Evolutionary conservation across 2,888 invertebrate genomes (phyloP), one percentile per base, ranked within the genome.

Genomic region (Drosophila hawaiiensis): DNA sequence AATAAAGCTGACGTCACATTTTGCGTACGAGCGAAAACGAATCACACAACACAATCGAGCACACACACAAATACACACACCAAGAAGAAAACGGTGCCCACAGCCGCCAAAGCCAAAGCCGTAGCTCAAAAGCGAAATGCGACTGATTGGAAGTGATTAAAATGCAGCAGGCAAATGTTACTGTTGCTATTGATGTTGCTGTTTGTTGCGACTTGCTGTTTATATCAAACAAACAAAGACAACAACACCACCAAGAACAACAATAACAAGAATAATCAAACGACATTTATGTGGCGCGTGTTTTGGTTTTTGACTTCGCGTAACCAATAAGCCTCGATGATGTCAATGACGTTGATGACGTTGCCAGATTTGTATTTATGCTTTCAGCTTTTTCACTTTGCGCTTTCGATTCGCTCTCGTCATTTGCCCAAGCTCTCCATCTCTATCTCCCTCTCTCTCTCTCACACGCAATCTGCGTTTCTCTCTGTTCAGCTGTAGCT

Each of bases 71-170:
- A 25, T 31, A 3, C 31, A 7, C 53, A 35, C 16, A 54, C 16
- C 9, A 25, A 47, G 47, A 47, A 47, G 4, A 47, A 47, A 25
- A 16, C 25, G 7, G 22, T 25, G 25, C 25, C 47, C 16, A 35
- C 58, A 58, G 19, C 16, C 37, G 29, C 52, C 49, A 43, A 39
- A 72, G 50, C 22, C 37, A 81, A 64, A 56, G 73, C 22, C 37
- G 78, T 62, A 56, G 73, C 73, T 69, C 69, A 73, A 75, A 78
- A 64, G 59, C 76, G 31, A 64, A 73, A 65, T 75, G 64, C 61
- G 67, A 82, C 80, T 84, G 77, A 85, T 89, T 87, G 85, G 71
- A 89, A 88, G 82, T 85, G 88, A 85, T 89, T 84, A 84, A 85
- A 85, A 63, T 85, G 90, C 88, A 63, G 68, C 67, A 78, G 66